Evolutionary conservation across 2,797 vertebrate genomes (phyloP).

Genomic region (Melanotaenia pygmaea): DNA sequence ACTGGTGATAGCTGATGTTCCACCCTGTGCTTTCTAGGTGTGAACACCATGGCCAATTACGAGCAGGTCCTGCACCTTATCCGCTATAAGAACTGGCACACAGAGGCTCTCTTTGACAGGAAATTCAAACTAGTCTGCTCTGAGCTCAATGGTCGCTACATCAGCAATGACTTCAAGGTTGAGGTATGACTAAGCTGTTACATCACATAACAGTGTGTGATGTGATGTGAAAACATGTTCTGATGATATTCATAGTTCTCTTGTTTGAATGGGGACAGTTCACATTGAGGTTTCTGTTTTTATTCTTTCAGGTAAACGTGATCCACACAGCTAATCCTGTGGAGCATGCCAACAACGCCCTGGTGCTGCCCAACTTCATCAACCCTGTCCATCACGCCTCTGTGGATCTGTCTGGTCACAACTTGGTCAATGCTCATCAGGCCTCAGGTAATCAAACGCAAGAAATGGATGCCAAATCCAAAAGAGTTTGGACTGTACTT

Average conservation of each 20-base stretch:
- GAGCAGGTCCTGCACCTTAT: slow-evolving; percentile 93
- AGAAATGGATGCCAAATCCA: neutral
- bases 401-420: slow-evolving; percentile 96
- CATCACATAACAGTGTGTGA: neutral
- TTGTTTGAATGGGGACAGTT: neutral
- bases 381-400: slow-evolving; percentile 93
- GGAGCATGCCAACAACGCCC: slow-evolving; percentile 92
- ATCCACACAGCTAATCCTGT: slow-evolving; percentile 93
- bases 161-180: slow-evolving; percentile 97
- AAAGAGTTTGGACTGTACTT: no score
- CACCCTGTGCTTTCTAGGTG: slow-evolving; percentile 79
- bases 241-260: neutral
- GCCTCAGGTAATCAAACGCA: slow-evolving; percentile 88
- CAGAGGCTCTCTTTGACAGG: slow-evolving; percentile 91
- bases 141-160: slow-evolving; percentile 95
- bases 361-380: slow-evolving; percentile 94
- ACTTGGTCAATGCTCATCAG: slow-evolving; percentile 91
- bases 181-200: slow-evolving; percentile 84
- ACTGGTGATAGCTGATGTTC: neutral
- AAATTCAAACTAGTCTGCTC: slow-evolving; percentile 97
- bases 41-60: slow-evolving; percentile 96
- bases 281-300: neutral
- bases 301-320: slow-evolving; percentile 88
- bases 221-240: neutral
- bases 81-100: slow-evolving; percentile 95